phyloP scores from a whole-genome alignment of 2,797 vertebrate genomes.

The Sebastes kiyomatsui region DNA sequence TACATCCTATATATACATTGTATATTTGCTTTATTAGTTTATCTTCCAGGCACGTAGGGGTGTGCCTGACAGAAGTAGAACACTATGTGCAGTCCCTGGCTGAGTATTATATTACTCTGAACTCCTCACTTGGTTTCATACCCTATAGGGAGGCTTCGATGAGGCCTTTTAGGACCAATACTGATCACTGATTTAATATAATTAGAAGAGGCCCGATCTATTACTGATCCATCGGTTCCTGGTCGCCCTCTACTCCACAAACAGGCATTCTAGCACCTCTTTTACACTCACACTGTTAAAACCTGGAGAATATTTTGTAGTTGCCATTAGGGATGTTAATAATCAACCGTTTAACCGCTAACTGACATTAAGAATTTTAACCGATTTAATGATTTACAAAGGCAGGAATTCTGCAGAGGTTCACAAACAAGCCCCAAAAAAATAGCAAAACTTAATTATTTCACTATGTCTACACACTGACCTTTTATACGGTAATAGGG shows the following conservation, averaged over 20 bases:
- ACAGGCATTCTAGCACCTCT: not conserved
- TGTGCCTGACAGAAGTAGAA: constrained; percentile 15
- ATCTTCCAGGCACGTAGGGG: constrained; percentile 11
- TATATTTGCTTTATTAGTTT: constrained; percentile 28
- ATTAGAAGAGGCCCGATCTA: not conserved
- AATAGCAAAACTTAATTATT: not conserved
- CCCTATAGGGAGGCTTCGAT: not conserved
- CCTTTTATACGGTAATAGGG: too few species aligned
- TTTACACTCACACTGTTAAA: not conserved
- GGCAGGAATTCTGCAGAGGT: not conserved
- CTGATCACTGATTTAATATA: not conserved
- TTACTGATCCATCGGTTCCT: not conserved
- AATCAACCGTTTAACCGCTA: not conserved
- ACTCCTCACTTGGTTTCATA: not conserved
- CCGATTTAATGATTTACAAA: not conserved
- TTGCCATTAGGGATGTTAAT: not conserved
- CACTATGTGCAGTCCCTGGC: not conserved
- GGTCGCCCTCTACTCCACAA: not conserved
- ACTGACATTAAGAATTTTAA: too few species aligned
- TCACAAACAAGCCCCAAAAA: not conserved
- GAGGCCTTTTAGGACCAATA: not conserved
- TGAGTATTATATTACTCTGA: not conserved
- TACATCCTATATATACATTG: not conserved
- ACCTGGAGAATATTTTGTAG: not conserved
- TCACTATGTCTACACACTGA: not conserved